phyloP scores from a whole-genome alignment of 2,888 invertebrate genomes.

The Nephrocerus scutellatus region DNA sequence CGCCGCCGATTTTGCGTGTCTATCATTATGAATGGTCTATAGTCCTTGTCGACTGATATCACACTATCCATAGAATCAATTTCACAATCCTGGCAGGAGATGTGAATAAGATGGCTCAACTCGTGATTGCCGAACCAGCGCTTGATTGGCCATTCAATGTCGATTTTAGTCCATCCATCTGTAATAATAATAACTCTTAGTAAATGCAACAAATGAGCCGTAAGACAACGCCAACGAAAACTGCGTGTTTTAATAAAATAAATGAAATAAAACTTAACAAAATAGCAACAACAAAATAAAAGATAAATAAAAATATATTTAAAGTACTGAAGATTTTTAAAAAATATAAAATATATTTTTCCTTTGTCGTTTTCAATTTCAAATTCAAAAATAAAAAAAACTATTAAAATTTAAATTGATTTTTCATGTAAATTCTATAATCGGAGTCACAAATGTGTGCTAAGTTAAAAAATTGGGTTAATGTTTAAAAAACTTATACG shows the following conservation, averaged over 20 bases:
- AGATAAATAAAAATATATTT: no score
- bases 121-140: slow-evolving; percentile 68
- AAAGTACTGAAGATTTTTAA: no score
- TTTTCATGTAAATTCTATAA: no score
- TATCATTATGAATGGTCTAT: slow-evolving; percentile 70
- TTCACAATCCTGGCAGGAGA: slow-evolving; percentile 71
- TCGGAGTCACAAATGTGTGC: slow-evolving; percentile 22
- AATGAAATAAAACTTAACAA: no score
- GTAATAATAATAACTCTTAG: no score
- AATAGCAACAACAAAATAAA: no score
- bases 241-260: no score
- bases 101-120: slow-evolving; percentile 64
- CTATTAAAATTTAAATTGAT: slow-evolving; percentile 7
- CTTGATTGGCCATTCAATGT: slow-evolving; percentile 66
- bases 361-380: no score
- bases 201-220: background rate
- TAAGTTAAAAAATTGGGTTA: slow-evolving; percentile 14
- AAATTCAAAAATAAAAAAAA: slow-evolving; percentile 12
- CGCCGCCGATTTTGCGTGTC: slow-evolving; percentile 67
- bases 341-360: no score
- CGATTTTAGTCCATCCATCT: slow-evolving; percentile 78
- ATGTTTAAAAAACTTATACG: no score
- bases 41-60: slow-evolving; percentile 62
- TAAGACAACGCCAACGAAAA: no score
- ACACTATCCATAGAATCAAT: slow-evolving; percentile 55